Percentiles rank a stretch among this genome's conserved stretches.
These are phyloP conservation scores for Haliclona indistincta DNA, from an alignment of 37 sponge, comb jelly and placozoan genomes.

Conservation along the genomic window DNA sequence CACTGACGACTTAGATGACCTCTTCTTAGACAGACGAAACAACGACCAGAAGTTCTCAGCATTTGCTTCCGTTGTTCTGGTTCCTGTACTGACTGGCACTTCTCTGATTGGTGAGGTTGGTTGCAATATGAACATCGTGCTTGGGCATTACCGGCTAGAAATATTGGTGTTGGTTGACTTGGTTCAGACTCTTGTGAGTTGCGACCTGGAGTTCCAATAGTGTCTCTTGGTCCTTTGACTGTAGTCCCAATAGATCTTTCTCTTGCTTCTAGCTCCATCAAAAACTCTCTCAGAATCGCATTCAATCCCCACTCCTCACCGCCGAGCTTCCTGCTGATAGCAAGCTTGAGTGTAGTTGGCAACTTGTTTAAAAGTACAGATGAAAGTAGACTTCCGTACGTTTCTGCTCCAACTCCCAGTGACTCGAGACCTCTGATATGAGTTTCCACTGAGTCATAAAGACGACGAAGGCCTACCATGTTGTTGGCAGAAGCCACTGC, in stretches of 20 bases:
- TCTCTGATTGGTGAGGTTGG: slow-evolving; percentile 8
- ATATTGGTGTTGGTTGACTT: background rate
- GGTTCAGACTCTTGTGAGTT: background rate
- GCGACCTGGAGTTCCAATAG: background rate
- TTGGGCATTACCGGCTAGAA: background rate
- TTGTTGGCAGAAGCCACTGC: background rate
- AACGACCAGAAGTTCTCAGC: slow-evolving; percentile 24
- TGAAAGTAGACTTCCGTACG: background rate
- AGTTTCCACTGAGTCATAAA: background rate
- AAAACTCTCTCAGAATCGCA: background rate
- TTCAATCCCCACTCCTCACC: background rate
- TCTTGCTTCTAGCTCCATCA: background rate
- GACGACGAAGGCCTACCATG: background rate
- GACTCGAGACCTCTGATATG: background rate
- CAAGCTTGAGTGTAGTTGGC: background rate
- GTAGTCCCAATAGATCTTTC: background rate
- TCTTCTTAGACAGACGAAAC: slow-evolving; percentile 26
- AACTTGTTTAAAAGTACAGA: background rate
- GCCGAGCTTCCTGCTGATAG: background rate
- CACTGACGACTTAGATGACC: slow-evolving; percentile 19
- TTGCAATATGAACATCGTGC: slow-evolving; percentile 23
- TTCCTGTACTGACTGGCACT: slow-evolving; percentile 5
- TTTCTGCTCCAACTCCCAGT: background rate
- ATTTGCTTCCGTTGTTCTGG: slow-evolving; percentile 2
- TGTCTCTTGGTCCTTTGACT: background rate